Percentiles rank a stretch among this genome's conserved stretches.
Conservation (phyloP, 1,140 invertebrate species). For the Caligus rogercresseyi region DNA sequence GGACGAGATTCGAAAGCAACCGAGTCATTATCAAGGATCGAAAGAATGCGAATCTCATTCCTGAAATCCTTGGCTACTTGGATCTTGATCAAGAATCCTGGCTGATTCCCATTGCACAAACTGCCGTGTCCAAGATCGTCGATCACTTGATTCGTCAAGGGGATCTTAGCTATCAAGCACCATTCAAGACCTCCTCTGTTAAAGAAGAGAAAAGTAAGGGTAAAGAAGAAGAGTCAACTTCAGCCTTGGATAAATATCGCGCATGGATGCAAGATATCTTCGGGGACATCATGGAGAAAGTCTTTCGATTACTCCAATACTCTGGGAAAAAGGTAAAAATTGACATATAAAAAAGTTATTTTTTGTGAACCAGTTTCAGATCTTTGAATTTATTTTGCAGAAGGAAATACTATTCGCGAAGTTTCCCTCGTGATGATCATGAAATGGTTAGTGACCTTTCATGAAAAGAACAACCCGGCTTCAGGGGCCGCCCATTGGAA, state of each 20-base stretch:
- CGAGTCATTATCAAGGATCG: not conserved
- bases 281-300: not conserved
- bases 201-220: not conserved
- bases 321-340: not conserved
- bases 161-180: too few relatives aligned
- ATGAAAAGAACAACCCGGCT: not conserved
- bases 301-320: not conserved
- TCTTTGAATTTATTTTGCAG: not conserved
- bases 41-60: not conserved
- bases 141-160: not conserved
- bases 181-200: not conserved
- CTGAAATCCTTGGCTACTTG: not conserved
- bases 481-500: not conserved
- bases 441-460: not conserved
- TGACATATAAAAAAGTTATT: too few relatives aligned
- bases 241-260: not conserved
- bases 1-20: not conserved
- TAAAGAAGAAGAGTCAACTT: too few relatives aligned
- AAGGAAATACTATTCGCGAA: not conserved
- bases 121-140: not conserved
- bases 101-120: not conserved
- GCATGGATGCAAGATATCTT: not conserved
- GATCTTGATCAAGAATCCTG: not conserved
- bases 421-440: not conserved
- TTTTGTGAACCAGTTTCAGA: too few relatives aligned